These are phyloP conservation scores for Trichomycterus rosablanca DNA, from an alignment of 2,113 vertebrate species.

Conservation along the genomic window DNA sequence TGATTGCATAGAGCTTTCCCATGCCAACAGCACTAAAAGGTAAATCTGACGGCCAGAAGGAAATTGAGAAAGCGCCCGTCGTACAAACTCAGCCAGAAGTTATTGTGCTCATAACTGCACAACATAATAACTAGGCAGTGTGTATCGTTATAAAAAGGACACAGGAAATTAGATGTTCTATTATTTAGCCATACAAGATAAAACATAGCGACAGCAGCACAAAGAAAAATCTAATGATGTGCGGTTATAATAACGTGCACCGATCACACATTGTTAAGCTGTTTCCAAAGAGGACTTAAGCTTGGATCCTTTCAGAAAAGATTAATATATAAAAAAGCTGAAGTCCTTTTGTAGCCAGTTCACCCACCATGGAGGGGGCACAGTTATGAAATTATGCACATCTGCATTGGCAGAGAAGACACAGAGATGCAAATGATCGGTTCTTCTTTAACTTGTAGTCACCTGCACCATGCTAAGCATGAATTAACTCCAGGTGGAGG, in stretches of 20 bases:
- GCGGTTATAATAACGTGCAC: not conserved
- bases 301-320: too few species aligned
- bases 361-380: too few species aligned
- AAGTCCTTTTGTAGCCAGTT: too few species aligned
- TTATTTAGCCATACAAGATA: slow-evolving; percentile 26
- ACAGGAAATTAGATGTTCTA: slow-evolving; percentile 30
- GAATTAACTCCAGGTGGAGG: too few species aligned
- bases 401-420: too few species aligned
- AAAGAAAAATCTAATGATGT: not conserved
- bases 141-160: slow-evolving; percentile 14
- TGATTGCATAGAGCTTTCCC: slow-evolving; percentile 39
- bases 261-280: not conserved
- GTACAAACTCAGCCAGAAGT: slow-evolving; percentile 25
- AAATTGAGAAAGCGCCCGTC: slow-evolving; percentile 34
- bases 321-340: too few species aligned
- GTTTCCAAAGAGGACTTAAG: not conserved
- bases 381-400: too few species aligned
- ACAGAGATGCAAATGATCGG: too few species aligned
- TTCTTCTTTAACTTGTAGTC: too few species aligned
- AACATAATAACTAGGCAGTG: slow-evolving; percentile 13
- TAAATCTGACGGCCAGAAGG: slow-evolving; percentile 45
- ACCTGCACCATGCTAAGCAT: too few species aligned
- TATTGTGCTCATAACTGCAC: slow-evolving; percentile 8
- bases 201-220: not conserved
- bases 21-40: slow-evolving; percentile 28